Conservation (phyloP, 2,113 vertebrate genomes). For the Platycercus adscitus region DNA sequence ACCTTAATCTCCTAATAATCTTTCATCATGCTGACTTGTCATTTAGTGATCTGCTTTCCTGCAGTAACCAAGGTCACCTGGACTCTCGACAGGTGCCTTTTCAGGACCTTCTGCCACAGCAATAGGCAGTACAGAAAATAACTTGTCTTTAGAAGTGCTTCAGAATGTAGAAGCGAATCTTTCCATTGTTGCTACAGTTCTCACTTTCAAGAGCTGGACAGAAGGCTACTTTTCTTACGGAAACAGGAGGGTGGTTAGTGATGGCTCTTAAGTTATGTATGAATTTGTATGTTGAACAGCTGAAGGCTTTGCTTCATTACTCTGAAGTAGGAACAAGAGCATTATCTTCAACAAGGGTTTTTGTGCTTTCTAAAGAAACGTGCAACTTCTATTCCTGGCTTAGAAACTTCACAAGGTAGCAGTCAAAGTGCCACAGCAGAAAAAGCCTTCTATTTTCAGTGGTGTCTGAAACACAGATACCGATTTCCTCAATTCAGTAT, state of each 20-base stretch:
- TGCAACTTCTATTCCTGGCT: neutral
- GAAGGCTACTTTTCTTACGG: neutral
- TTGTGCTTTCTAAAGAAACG: neutral
- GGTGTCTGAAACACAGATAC: neutral
- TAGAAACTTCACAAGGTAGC: neutral
- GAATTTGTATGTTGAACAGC: neutral
- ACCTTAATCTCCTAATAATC: constrained; percentile 47
- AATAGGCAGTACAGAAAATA: neutral
- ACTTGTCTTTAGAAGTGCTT: neutral
- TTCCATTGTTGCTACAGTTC: neutral
- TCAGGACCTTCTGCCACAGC: neutral
- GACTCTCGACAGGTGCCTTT: neutral
- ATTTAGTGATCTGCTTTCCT: neutral
- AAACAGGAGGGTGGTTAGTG: neutral
- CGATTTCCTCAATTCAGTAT: neutral
- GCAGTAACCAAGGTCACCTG: constrained; percentile 16
- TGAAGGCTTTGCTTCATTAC: neutral
- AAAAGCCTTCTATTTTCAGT: neutral
- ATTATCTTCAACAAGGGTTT: neutral
- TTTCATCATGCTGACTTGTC: constrained; percentile 34
- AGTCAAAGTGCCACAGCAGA: neutral
- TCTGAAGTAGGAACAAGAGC: neutral
- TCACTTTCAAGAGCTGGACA: neutral
- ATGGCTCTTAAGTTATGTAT: neutral
- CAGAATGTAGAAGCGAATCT: neutral